These are phyloP conservation scores for Ifrita kowaldi DNA, from an alignment of 2,113 vertebrate genomes.

Conservation along the genomic window DNA sequence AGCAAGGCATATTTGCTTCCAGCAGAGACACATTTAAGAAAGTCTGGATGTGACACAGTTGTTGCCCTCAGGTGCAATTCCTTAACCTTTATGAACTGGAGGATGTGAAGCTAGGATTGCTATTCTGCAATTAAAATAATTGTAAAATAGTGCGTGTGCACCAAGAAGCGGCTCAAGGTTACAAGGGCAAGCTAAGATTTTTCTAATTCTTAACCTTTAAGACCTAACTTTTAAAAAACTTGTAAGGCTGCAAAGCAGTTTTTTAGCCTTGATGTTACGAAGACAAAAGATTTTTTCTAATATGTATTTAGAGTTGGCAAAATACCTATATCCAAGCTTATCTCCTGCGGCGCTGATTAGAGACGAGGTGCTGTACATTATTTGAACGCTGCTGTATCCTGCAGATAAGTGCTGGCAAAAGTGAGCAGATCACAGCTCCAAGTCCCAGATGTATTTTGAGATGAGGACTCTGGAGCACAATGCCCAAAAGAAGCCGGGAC, in stretches of 20 bases:
- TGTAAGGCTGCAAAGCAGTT: not conserved
- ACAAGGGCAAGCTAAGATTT: not conserved
- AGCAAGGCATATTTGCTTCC: not conserved
- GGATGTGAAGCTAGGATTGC: not conserved
- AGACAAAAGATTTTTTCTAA: not conserved
- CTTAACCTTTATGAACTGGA: constrained; percentile 25
- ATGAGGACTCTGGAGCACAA: not conserved
- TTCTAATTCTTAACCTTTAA: not conserved
- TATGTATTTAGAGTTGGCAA: not conserved
- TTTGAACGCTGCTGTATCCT: not conserved
- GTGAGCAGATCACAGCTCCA: not conserved
- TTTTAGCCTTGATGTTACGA: not conserved
- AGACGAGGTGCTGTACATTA: not conserved
- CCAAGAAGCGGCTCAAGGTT: not conserved
- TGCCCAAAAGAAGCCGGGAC: not conserved
- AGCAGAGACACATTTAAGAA: not conserved
- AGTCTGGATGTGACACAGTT: not conserved
- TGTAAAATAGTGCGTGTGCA: not conserved
- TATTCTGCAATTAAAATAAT: constrained; percentile 43
- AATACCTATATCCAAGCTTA: not conserved
- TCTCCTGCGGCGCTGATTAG: not conserved
- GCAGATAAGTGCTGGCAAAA: not conserved
- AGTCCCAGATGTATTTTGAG: not conserved
- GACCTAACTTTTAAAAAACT: not conserved
- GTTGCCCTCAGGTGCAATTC: not conserved